Evolutionary conservation across 2,113 vertebrate genomes (phyloP).

Genomic region (Syngnathus floridae): DNA sequence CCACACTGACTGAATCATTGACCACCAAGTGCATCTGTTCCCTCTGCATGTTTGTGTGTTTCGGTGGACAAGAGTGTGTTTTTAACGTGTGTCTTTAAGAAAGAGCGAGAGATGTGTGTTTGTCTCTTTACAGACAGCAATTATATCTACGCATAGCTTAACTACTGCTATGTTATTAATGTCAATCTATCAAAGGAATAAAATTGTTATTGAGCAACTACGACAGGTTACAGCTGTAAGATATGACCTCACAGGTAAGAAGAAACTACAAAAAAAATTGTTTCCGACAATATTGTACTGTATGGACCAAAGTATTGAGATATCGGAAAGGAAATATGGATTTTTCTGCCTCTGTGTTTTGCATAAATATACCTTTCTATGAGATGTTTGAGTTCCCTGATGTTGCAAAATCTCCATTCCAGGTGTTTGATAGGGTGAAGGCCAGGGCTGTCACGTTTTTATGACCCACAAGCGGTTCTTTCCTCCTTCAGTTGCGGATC

Average conservation of each 20-base stretch:
- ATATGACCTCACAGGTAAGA: conserved; percentile 4
- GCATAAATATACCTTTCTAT: background rate
- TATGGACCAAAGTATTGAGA: background rate
- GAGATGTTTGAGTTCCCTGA: background rate
- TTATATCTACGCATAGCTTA: conserved; percentile 13
- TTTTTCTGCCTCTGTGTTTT: background rate
- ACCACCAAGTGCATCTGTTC: conserved; percentile 25
- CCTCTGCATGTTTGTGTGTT: conserved; percentile 14
- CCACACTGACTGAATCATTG: conserved; percentile 38
- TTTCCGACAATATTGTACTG: background rate
- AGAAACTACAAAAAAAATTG: background rate
- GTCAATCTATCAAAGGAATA: background rate
- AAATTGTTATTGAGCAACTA: conserved; percentile 12
- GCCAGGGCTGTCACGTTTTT: background rate
- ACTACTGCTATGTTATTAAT: background rate
- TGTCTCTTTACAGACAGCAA: conserved; percentile 23
- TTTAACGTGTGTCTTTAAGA: conserved; percentile 1
- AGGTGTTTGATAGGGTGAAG: background rate
- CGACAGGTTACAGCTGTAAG: conserved; percentile 11
- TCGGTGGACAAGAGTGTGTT: conserved; percentile 2
- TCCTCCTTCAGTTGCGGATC: too few species aligned
- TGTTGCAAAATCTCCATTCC: background rate
- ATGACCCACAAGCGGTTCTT: background rate
- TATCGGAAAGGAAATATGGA: background rate
- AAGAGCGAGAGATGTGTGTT: conserved; percentile 13